Conservation (phyloP, 2,888 invertebrate species). For the Pseudococcus longispinus region DNA sequence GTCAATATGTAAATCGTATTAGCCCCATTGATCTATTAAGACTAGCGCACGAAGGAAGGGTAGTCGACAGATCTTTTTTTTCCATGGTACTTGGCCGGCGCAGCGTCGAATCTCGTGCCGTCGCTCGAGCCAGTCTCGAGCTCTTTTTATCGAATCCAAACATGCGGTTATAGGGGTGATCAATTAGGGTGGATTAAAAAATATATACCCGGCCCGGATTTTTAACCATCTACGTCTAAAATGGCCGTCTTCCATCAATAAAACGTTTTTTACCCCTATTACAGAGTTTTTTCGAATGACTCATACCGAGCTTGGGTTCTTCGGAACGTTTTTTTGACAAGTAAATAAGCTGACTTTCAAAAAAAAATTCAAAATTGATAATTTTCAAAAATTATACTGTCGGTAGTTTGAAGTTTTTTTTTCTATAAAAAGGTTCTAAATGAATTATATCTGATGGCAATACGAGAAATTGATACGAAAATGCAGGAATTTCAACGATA, state of each 20-base stretch:
- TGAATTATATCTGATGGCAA: too few species aligned
- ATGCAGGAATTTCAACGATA: too few species aligned
- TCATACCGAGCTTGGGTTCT: neutral
- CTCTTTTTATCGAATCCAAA: constrained; percentile 9
- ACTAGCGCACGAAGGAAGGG: neutral
- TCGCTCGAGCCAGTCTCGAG: neutral
- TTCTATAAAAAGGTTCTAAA: too few species aligned
- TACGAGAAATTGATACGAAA: too few species aligned
- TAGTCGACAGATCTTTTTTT: neutral
- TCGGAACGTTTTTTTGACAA: neutral
- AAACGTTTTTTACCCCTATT: neutral
- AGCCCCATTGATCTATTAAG: constrained; percentile 7
- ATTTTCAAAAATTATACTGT: too few species aligned
- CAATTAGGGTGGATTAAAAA: constrained; percentile 40
- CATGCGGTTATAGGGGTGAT: constrained; percentile 3
- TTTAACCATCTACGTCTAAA: neutral
- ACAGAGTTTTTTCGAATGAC: neutral
- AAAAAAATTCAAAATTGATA: too few species aligned
- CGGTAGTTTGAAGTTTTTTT: too few species aligned
- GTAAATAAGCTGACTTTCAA: neutral
- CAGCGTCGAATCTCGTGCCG: neutral
- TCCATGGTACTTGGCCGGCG: neutral
- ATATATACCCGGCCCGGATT: neutral
- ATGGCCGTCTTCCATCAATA: neutral
- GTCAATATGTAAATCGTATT: constrained; percentile 24